phyloP scores from a whole-genome alignment of 2,113 vertebrate genomes.

The Cathartes aura region DNA sequence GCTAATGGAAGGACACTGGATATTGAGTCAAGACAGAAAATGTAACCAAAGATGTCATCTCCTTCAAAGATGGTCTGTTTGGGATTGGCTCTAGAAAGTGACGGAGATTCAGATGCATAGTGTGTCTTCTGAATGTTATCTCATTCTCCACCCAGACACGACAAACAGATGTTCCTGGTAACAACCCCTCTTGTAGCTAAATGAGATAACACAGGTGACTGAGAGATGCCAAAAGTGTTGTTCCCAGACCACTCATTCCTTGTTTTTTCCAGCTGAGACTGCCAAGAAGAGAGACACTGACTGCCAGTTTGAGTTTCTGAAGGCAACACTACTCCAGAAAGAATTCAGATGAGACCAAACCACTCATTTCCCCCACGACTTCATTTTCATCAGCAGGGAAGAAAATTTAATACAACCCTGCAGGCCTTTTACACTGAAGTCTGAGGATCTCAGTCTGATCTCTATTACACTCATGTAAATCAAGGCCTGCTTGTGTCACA shows the following conservation, averaged over 20 bases:
- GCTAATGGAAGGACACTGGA: not conserved
- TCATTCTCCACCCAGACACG: not conserved
- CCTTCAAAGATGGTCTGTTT: not conserved
- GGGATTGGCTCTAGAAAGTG: not conserved
- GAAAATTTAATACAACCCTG: not conserved
- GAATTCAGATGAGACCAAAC: slow-evolving; percentile 23
- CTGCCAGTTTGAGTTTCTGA: slow-evolving; percentile 10
- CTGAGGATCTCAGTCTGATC: not conserved
- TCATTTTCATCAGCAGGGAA: not conserved
- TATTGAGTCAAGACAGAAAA: not conserved
- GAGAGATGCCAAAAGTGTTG: slow-evolving; percentile 2
- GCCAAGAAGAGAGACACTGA: slow-evolving; percentile 21
- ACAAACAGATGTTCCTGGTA: slow-evolving; percentile 9
- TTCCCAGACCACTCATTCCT: slow-evolving; percentile 2
- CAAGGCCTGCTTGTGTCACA: not conserved
- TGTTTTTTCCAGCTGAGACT: not conserved
- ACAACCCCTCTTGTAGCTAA: not conserved
- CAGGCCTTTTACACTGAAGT: not conserved
- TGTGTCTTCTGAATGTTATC: not conserved
- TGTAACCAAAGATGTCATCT: not conserved
- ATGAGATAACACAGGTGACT: not conserved
- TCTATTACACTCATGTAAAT: not conserved
- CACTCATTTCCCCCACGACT: not conserved
- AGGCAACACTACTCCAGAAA: not conserved
- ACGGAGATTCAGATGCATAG: not conserved